These are phyloP conservation scores for Numenius phaeopus DNA, from an alignment of 2,797 vertebrate species.

Conservation along the genomic window DNA sequence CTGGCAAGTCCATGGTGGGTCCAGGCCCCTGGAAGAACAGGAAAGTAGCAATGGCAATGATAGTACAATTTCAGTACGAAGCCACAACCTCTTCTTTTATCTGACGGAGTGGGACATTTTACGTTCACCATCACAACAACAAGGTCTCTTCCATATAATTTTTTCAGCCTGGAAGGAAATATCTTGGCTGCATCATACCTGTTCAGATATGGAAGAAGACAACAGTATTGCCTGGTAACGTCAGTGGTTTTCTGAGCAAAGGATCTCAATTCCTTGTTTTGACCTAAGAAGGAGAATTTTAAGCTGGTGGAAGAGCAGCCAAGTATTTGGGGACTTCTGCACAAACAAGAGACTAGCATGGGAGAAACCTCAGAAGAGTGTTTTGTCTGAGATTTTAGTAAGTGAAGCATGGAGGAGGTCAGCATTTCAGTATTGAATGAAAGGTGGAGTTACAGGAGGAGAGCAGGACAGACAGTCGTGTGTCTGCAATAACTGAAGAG, in stretches of 20 bases:
- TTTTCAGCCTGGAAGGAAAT: neutral
- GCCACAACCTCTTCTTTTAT: neutral
- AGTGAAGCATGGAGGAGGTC: neutral
- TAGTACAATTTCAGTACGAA: neutral
- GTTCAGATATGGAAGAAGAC: neutral
- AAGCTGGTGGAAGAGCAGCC: neutral
- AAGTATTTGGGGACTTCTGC: neutral
- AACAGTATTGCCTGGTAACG: neutral
- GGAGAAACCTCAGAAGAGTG: neutral
- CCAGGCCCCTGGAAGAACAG: neutral
- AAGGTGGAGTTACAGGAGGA: neutral
- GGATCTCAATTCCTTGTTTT: neutral
- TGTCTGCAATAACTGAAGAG: neutral
- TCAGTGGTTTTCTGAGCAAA: neutral
- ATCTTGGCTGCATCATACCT: neutral
- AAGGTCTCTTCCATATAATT: neutral
- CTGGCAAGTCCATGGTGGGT: accelerated
- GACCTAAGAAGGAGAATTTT: neutral
- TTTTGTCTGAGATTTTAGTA: neutral
- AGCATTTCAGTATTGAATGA: neutral
- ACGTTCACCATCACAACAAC: neutral
- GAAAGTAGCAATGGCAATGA: neutral
- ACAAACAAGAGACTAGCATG: neutral
- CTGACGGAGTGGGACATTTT: neutral
- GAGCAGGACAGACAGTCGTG: accelerated